Percentiles rank a stretch among this genome's conserved stretches.
Evolutionary conservation across 2,888 invertebrate genomes (phyloP).

Genomic region (Acleris emargana): DNA sequence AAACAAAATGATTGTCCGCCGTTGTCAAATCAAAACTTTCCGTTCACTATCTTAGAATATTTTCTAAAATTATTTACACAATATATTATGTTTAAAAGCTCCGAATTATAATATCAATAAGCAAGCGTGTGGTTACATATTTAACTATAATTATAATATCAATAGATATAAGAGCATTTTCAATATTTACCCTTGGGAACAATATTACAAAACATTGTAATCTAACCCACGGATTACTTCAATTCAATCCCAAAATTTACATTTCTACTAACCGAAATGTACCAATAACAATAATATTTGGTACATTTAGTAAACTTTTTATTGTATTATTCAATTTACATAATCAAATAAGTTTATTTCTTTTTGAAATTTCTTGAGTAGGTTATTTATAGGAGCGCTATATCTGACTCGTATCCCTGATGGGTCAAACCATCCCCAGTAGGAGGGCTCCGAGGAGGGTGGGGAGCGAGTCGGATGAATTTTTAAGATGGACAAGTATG

Average conservation of each 20-base stretch:
- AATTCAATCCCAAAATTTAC: constrained; percentile 21
- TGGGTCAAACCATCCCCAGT: no score
- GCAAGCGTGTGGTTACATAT: neutral
- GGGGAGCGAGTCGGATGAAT: no score
- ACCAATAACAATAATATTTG: constrained; percentile 4
- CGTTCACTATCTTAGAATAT: neutral
- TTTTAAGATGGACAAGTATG: no score
- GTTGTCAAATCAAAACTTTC: no score
- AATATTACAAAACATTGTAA: constrained; percentile 27
- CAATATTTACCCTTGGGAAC: constrained; percentile 32
- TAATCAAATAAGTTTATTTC: constrained; percentile 33
- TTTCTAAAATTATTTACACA: neutral
- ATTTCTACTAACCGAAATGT: constrained; percentile 16
- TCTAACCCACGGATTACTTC: constrained; percentile 18
- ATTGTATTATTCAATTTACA: constrained; percentile 25
- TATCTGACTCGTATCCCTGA: no score
- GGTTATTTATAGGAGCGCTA: no score
- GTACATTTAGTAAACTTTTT: constrained; percentile 1
- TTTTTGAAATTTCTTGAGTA: constrained; percentile 19
- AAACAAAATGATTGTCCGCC: no score
- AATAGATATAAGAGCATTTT: neutral
- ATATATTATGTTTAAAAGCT: neutral
- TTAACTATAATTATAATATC: no score
- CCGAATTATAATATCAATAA: neutral
- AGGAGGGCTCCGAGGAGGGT: no score